Base-by-base conservation (phyloP, 2,113 vertebrate species). In the Pelmatolapia mariae region DNA sequence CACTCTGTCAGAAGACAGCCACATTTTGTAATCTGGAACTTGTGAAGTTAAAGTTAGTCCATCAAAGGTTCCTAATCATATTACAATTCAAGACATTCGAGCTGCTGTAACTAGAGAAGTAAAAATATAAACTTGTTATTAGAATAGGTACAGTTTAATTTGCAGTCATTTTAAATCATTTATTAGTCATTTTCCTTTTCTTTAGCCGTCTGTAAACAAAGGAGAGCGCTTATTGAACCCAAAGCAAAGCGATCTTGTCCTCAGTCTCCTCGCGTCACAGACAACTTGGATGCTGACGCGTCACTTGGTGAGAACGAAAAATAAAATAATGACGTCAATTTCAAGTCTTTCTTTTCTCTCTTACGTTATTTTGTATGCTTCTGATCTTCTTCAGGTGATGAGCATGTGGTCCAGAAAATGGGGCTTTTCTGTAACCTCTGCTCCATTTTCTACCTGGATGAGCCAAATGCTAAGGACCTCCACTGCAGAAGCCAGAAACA, bases 371-470 rank as follows among this genome's bases (percentile, higher is more conserved):
- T 53, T 19, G 10, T 26, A 53, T 19, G 63, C 76, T 50, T 83
- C 22, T 71, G 18, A 16, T 24, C 38, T 29, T 50, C 40, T 66
- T 7, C 89, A 97, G 96, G 96, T 66, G 68, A 90, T 73, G 94
- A 96, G 87, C 96, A 96, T 40, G 92, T 97, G 10, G 93, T 97
- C 15, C 96, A 95, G 1, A 96, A 94, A 85, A 92, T 93, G 0
- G 96, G 96, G 0, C 96, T 83, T 86, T 97, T 95, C 94, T 97
- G 96, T 82, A 93, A 95, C 6, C 91, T 97, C 2, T 97, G 96
- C 90, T 86, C 81, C 1, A 24, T 84, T 19, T 94, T 93, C 87
- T 94, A 92, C 88, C 50, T 87, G 52, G 86, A 52, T 5, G 89
- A 94, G 81, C 80, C 7, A 45, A 59, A 79, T 1, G 91, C 91